A percentile compares a stretch with the other conserved stretches of the same genome.
Evolutionary conservation across 53 echinoderm and acorn worm species (phyloP).

Genomic region (Hippasteria phrygiana): DNA sequence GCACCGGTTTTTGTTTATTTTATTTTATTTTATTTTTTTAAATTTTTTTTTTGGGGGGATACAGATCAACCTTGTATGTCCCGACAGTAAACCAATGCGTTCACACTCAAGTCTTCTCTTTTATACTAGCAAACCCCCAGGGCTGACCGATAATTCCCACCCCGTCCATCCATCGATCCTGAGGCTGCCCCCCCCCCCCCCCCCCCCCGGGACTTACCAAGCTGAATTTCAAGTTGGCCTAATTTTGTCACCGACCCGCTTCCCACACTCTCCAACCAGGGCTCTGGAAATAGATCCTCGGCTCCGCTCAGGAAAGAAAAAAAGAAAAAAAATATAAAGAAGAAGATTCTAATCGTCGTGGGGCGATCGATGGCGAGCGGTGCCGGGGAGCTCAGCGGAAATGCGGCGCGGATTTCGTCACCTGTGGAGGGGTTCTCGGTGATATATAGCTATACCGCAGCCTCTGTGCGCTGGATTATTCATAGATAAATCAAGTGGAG

Average conservation of each 20-base stretch:
- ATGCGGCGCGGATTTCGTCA: constrained; percentile 42
- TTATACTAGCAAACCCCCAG: background rate
- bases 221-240: constrained; percentile 61
- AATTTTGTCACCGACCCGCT: constrained; percentile 61
- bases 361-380: constrained; percentile 37
- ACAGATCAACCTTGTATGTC: no score
- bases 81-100: no score
- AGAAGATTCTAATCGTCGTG: constrained; percentile 47
- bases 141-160: constrained; percentile 29
- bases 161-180: constrained; percentile 30
- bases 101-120: no score
- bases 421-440: constrained; percentile 35
- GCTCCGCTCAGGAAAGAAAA: background rate
- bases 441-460: background rate
- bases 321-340: background rate
- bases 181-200: background rate
- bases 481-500: no score
- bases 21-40: no score
- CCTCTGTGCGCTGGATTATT: constrained; percentile 4
- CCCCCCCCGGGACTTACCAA: background rate
- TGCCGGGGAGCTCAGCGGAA: constrained; percentile 22
- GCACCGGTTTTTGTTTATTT: no score
- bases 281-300: constrained; percentile 4
- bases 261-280: background rate
- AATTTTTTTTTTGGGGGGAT: no score